Conservation (phyloP, 2,113 vertebrate species). For the Acinonyx jubatus region DNA sequence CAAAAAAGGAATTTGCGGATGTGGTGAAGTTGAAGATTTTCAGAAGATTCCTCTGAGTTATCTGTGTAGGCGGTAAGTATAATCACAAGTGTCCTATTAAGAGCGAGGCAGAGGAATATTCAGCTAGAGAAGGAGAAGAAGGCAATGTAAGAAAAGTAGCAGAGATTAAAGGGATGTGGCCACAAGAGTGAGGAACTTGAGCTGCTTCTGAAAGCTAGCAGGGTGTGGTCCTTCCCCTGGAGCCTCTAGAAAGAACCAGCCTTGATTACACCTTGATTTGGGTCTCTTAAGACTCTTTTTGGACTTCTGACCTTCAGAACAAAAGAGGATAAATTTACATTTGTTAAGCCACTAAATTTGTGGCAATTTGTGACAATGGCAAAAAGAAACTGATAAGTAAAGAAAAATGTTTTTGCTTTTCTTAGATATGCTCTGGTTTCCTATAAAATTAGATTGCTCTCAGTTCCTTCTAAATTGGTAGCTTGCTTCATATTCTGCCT, state of each 20-base stretch:
- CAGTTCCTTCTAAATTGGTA: background rate
- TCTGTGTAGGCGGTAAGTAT: background rate
- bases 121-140: background rate
- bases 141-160: fast-evolving
- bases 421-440: background rate
- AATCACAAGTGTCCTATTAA: background rate
- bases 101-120: fast-evolving
- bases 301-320: background rate
- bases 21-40: background rate
- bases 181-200: background rate
- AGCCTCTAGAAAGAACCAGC: background rate
- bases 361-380: background rate
- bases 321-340: background rate
- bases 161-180: background rate
- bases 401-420: background rate
- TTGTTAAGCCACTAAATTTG: background rate
- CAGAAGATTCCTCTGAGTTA: background rate
- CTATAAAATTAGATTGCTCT: background rate
- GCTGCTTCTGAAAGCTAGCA: background rate
- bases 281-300: background rate
- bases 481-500: background rate
- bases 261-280: background rate
- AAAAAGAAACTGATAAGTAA: background rate
- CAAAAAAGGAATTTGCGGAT: background rate
- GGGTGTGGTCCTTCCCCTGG: fast-evolving